A percentile compares a stretch with the other conserved stretches of the same genome.
Evolutionary conservation across 2,888 invertebrate species (phyloP).

Genomic region (Hartigia nigra): DNA sequence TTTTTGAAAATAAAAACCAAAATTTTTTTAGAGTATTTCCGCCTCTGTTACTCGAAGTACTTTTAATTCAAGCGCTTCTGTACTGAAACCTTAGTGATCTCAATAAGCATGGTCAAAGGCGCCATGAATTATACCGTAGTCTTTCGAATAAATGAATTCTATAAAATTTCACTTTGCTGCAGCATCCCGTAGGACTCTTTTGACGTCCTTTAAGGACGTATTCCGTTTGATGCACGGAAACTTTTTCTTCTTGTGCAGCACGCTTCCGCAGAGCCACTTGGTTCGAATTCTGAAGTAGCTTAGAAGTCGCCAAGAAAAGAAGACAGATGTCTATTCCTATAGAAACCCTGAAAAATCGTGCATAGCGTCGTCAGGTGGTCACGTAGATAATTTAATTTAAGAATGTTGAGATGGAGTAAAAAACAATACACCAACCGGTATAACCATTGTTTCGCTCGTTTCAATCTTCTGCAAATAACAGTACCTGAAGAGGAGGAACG

Average conservation of each 20-base stretch:
- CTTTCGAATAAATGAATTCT: not conserved
- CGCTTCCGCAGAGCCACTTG: not conserved
- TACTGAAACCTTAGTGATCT: not conserved
- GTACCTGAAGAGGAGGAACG: not conserved
- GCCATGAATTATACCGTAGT: not conserved
- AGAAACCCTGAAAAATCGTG: not conserved
- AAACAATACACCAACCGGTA: not conserved
- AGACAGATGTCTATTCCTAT: not conserved
- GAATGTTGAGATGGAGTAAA: not conserved
- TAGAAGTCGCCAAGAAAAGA: not conserved
- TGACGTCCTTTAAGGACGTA: not conserved
- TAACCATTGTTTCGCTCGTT: not conserved
- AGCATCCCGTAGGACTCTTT: not conserved
- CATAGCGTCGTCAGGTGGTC: not conserved
- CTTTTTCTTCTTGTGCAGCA: not conserved
- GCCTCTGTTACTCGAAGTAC: not conserved
- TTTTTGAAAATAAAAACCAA: not conserved
- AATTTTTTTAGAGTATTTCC: not conserved
- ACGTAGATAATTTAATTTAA: not conserved
- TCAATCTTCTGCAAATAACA: not conserved
- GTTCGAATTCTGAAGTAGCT: not conserved
- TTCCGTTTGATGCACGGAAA: not conserved
- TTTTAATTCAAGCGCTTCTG: not conserved
- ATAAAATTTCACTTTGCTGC: not conserved
- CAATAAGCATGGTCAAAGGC: not conserved